Conservation (phyloP, 2,888 invertebrate species). For the Zonitis immaculata region DNA sequence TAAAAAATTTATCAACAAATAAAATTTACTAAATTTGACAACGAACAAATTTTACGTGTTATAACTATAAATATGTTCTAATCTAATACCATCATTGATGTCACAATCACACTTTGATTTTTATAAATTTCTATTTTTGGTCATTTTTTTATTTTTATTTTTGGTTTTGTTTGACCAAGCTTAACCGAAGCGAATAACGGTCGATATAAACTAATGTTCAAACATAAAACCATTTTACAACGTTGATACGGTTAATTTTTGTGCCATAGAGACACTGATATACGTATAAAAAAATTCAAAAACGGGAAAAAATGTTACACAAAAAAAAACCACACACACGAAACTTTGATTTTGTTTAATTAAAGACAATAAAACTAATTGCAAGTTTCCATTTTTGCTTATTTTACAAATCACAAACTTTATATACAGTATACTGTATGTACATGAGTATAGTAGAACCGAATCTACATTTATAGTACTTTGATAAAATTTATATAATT, state of each 20-base stretch:
- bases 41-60: background rate
- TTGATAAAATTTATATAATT: too few species aligned
- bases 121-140: background rate
- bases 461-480: too few species aligned
- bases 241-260: conserved; percentile 1
- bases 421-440: too few species aligned
- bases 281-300: background rate
- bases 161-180: background rate
- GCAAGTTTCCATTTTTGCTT: too few species aligned
- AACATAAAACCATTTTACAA: background rate
- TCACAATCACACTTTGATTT: background rate
- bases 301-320: background rate
- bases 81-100: background rate
- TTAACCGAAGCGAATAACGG: background rate
- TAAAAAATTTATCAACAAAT: too few species aligned
- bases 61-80: background rate
- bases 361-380: too few species aligned
- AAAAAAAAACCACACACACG: background rate
- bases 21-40: background rate
- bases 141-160: background rate
- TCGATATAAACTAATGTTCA: conserved; percentile 1
- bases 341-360: too few species aligned
- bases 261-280: background rate
- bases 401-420: too few species aligned
- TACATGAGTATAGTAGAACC: too few species aligned